These are phyloP conservation scores for Coracopsis vasa DNA, from an alignment of 2,113 vertebrate genomes.

Conservation along the genomic window DNA sequence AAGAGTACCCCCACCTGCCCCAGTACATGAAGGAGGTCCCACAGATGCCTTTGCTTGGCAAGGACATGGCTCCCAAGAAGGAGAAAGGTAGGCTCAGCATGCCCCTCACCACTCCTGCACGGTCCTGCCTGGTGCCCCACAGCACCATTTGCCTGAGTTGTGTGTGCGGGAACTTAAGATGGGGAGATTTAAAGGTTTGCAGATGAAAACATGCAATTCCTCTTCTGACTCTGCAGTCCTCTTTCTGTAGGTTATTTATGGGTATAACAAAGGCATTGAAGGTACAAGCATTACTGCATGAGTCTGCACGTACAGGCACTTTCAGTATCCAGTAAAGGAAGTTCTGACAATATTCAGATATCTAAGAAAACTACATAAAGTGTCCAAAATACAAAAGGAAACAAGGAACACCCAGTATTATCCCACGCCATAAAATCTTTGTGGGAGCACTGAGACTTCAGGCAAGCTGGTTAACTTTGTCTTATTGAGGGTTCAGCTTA, in stretches of 20 bases:
- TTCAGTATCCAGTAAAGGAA: background rate
- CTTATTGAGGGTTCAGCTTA: background rate
- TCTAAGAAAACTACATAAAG: background rate
- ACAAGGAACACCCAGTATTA: background rate
- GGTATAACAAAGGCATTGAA: background rate
- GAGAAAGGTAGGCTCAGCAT: slow-evolving; percentile 84
- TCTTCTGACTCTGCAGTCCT: background rate
- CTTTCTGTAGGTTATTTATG: background rate
- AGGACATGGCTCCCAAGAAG: slow-evolving; percentile 84
- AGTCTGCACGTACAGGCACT: background rate
- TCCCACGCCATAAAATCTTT: background rate
- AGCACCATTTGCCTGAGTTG: background rate
- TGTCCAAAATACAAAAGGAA: background rate
- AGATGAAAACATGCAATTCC: background rate
- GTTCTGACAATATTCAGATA: background rate
- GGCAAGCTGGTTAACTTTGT: background rate
- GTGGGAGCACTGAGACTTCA: background rate
- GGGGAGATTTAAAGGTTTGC: background rate
- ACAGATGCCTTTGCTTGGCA: slow-evolving; percentile 86
- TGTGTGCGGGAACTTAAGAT: accelerated
- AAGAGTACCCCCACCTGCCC: slow-evolving; percentile 85
- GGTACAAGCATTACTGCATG: background rate
- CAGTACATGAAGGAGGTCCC: slow-evolving; percentile 93
- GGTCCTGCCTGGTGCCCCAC: accelerated
- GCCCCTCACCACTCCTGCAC: accelerated